Conservation (phyloP, 2,888 invertebrate genomes). For the Microplitis deprimator region DNA sequence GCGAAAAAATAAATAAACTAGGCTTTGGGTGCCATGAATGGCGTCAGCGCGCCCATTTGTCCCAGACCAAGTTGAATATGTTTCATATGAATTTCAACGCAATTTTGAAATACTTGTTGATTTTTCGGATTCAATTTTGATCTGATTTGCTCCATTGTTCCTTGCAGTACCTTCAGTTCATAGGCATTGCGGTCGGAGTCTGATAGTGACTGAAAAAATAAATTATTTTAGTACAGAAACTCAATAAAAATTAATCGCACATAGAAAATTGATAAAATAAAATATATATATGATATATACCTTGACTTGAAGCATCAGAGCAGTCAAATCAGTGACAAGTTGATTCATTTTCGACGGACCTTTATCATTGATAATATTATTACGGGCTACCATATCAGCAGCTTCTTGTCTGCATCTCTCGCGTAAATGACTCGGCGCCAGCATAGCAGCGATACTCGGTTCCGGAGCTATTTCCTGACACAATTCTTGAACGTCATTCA, state of each 20-base stretch:
- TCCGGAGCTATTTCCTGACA: slow-evolving; percentile 92
- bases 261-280: slow-evolving; percentile 5
- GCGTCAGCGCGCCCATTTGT: slow-evolving; percentile 66
- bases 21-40: slow-evolving; percentile 68
- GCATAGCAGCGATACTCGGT: slow-evolving; percentile 87
- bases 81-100: slow-evolving; percentile 92
- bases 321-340: slow-evolving; percentile 89
- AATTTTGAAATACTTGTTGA: slow-evolving; percentile 85
- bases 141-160: slow-evolving; percentile 92
- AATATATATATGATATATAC: slow-evolving; percentile 63
- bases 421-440: slow-evolving; percentile 89
- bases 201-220: slow-evolving; percentile 74
- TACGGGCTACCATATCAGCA: slow-evolving; percentile 82
- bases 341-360: slow-evolving; percentile 79
- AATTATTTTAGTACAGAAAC: slow-evolving; percentile 2
- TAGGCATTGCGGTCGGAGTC: slow-evolving; percentile 90
- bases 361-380: slow-evolving; percentile 76
- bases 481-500: slow-evolving; percentile 87
- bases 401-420: slow-evolving; percentile 92
- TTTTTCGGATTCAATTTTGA: slow-evolving; percentile 83
- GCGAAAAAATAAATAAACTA: slow-evolving; percentile 49
- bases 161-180: slow-evolving; percentile 91
- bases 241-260: slow-evolving; percentile 12
- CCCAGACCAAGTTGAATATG: slow-evolving; percentile 85
- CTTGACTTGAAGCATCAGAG: slow-evolving; percentile 90